phyloP scores from a whole-genome alignment of 2,888 invertebrate species.

The Drepanosiphum platanoidis region DNA sequence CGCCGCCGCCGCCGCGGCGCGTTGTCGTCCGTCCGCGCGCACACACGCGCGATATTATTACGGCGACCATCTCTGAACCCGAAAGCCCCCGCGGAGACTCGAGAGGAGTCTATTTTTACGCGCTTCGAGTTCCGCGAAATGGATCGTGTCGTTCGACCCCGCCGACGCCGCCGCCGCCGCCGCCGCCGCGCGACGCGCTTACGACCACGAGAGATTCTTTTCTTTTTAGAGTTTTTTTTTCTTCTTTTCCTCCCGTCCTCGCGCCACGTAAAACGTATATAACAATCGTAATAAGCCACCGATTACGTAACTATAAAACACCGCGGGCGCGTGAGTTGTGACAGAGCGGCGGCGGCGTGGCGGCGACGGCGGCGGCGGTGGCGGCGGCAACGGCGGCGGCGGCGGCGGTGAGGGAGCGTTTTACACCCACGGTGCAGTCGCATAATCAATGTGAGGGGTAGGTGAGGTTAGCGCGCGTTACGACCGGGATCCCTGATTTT shows the following conservation, averaged over 20 bases:
- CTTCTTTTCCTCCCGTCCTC: neutral
- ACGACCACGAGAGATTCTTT: neutral
- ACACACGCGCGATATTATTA: neutral
- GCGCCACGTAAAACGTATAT: neutral
- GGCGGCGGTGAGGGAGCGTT: neutral
- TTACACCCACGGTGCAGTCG: neutral
- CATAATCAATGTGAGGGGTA: neutral
- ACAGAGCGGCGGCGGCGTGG: neutral
- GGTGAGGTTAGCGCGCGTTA: neutral
- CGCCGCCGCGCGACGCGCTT: no score
- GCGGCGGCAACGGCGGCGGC: no score
- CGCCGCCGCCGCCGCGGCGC: no score
- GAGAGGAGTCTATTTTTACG: constrained; percentile 38
- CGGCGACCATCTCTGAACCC: neutral
- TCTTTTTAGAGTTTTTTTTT: no score
- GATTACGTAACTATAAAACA: neutral
- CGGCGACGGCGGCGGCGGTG: neutral
- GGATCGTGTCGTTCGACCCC: neutral
- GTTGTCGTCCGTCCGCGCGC: no score
- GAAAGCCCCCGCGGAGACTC: constrained; percentile 10
- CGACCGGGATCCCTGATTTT: neutral
- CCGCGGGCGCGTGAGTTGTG: neutral
- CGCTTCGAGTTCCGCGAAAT: neutral
- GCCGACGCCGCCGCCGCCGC: no score
- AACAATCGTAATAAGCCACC: neutral